Percentiles rank a stretch among this genome's conserved stretches.
Conservation (phyloP, 1,140 invertebrate genomes). For the Cydia fagiglandana region DNA sequence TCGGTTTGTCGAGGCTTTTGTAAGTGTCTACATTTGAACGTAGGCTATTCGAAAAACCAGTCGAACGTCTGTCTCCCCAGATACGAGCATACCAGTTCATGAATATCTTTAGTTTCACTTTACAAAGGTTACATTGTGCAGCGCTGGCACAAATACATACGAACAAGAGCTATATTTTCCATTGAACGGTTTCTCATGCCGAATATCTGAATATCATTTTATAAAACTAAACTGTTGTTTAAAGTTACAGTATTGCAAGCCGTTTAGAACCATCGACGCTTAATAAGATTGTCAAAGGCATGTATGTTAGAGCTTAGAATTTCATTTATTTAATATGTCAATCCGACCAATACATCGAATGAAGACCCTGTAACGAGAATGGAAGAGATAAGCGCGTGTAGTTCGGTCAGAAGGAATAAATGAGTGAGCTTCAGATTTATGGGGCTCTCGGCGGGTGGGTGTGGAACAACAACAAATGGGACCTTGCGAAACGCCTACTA, state of each 20-base stretch:
- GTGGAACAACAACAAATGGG: conserved; percentile 26
- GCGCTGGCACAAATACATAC: conserved; percentile 11
- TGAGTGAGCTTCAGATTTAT: conserved; percentile 28
- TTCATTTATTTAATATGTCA: neutral
- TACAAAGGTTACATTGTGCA: conserved; percentile 21
- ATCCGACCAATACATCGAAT: neutral
- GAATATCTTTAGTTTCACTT: conserved; percentile 32
- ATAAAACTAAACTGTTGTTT: neutral
- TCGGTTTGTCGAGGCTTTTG: conserved; percentile 34
- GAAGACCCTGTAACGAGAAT: conserved; percentile 15
- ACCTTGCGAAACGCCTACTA: conserved; percentile 24
- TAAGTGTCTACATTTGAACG: conserved; percentile 19
- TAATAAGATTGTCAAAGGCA: neutral
- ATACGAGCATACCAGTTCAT: conserved; percentile 17
- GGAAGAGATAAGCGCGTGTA: conserved; percentile 18
- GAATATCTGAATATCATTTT: neutral
- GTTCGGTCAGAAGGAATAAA: conserved; percentile 31
- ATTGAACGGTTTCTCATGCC: neutral
- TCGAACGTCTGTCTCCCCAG: conserved; percentile 14
- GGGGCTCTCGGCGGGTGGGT: conserved; percentile 14
- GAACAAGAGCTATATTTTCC: conserved; percentile 2
- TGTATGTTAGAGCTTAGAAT: neutral
- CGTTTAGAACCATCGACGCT: neutral
- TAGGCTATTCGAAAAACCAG: conserved; percentile 23
- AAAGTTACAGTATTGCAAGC: neutral